A percentile compares a stretch with the other conserved stretches of the same genome.
phyloP scores from a whole-genome alignment of 2,797 vertebrate species.

The Vipera latastei region DNA sequence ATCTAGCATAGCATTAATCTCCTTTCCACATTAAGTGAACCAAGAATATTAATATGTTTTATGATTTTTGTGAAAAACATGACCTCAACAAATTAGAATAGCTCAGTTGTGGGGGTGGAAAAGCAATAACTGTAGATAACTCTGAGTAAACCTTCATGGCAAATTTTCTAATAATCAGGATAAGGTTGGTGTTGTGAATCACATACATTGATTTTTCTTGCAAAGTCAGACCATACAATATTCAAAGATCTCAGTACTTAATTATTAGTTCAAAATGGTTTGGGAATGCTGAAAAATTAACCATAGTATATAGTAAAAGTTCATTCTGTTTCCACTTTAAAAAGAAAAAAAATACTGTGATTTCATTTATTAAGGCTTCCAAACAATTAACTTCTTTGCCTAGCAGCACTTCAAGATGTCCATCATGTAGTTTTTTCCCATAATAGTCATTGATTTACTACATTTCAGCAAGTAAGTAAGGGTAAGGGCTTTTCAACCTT shows the following conservation, averaged over 20 bases:
- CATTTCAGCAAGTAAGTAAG: constrained; percentile 6
- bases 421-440: background rate
- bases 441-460: constrained; percentile 8
- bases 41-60: background rate
- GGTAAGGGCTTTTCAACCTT: no score
- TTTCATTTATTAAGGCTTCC: background rate
- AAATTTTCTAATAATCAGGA: background rate
- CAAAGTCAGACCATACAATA: background rate
- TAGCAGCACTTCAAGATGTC: constrained; percentile 19
- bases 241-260: background rate
- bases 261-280: background rate
- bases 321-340: constrained; percentile 5
- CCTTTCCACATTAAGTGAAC: background rate
- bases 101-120: background rate
- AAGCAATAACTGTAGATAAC: background rate
- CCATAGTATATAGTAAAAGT: background rate
- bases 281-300: background rate
- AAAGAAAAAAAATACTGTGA: background rate
- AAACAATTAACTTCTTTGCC: constrained; percentile 23
- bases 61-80: background rate
- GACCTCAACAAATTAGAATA: background rate
- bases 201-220: background rate
- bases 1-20: background rate
- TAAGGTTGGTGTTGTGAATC: background rate
- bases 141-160: background rate